Base-by-base conservation (phyloP, 2,797 vertebrate species). In the Antrozous pallidus region DNA sequence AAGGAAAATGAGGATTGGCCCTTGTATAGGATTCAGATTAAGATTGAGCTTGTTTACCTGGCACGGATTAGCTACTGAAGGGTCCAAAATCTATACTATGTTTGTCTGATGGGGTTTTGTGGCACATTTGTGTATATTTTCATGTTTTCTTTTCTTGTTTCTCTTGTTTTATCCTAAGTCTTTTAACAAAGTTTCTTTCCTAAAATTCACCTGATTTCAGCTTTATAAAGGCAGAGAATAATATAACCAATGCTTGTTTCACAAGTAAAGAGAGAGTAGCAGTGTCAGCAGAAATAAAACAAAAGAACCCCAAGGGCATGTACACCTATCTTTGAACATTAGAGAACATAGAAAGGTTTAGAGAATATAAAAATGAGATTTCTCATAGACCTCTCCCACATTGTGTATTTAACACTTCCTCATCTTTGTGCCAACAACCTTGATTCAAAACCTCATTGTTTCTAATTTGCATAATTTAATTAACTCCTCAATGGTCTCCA, bases 251-350 rank as follows among this genome's bases (percentile, higher is more conserved):
- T 40, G 17, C 49, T 91, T 70, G 45, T 33, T 11, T 89, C 58
- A 82, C 54, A 67, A 92, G 78, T 47, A 81, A 86, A 92, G 42
- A 6, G 9, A 82, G 28, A 94, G 2, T 2, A 90, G 49, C 13
- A 78, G 7, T 58, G 18, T 81, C 77, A 88, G 38, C 80, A 94
- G 61, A 93, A 90, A 91, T 56, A 86, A 91, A 94, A 80, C 74
- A n/a, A 94, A 95, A 91, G 67, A 88, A 88, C 5, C 6, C 6
- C 33, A 86, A 90, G 6, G 33, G 10, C 5, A 28, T 88, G 0
- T 61, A 17, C 47, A 58, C 13, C 70, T 89, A 67, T 33, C 40
- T 87, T 74, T 82, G 67, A 94, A 95, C 73, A 81, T 10, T 28
- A 86, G 38, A 70, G 91, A 90, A 93, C 6, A 75, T 0, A 31